Conservation (phyloP, 2,888 invertebrate genomes). For the Philaethria dido region DNA sequence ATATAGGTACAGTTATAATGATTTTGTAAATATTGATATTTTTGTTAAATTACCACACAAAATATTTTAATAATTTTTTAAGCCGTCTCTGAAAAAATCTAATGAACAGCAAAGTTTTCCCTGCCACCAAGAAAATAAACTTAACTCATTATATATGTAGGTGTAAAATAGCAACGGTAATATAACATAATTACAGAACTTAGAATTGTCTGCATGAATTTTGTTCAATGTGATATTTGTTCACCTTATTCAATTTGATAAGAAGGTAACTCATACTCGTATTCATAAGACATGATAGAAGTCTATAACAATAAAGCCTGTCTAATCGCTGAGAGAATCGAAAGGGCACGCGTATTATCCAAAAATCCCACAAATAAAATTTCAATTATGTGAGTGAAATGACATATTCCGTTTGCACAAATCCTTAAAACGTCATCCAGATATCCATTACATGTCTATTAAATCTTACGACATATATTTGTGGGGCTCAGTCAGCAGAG, state of each 20-base stretch:
- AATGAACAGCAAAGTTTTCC: too few species aligned
- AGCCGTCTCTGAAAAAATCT: too few species aligned
- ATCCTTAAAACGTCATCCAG: conserved; percentile 84
- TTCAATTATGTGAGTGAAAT: conserved; percentile 77
- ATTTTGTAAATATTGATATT: background rate
- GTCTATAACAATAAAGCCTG: conserved; percentile 46
- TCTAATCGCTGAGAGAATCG: conserved; percentile 50
- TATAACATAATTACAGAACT: too few species aligned
- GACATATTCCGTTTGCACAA: conserved; percentile 84
- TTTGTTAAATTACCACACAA: too few species aligned
- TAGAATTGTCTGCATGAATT: too few species aligned
- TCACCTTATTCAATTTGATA: background rate
- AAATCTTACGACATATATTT: conserved; percentile 84
- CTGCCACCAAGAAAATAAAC: too few species aligned
- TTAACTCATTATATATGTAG: too few species aligned
- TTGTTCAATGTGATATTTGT: too few species aligned
- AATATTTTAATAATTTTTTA: too few species aligned
- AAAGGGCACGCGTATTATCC: conserved; percentile 70
- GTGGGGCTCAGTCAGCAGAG: conserved; percentile 80
- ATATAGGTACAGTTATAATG: background rate
- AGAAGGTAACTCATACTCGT: background rate
- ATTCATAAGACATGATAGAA: conserved; percentile 24
- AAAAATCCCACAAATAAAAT: conserved; percentile 80
- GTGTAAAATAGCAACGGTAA: too few species aligned
- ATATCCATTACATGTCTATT: conserved; percentile 85